phyloP scores from a whole-genome alignment of 2,797 vertebrate species.

The Aldrovandia affinis region DNA sequence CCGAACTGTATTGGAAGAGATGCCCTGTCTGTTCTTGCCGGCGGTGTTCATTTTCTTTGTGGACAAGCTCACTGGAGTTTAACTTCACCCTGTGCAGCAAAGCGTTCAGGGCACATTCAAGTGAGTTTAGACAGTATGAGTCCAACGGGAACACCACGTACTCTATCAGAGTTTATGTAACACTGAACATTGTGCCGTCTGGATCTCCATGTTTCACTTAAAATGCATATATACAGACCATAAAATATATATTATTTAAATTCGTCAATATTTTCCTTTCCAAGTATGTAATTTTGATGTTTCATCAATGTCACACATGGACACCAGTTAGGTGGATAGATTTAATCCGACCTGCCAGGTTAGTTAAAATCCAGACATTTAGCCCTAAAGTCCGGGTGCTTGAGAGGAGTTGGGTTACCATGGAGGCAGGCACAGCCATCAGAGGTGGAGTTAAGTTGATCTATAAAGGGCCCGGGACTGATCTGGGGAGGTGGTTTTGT shows the following conservation, averaged over 20 bases:
- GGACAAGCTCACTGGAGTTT: conserved; percentile 29
- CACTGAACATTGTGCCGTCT: background rate
- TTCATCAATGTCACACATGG: background rate
- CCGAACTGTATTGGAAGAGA: conserved; percentile 66
- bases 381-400: background rate
- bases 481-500: background rate
- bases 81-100: background rate
- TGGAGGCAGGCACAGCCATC: background rate
- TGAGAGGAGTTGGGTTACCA: background rate
- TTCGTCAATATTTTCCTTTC: background rate
- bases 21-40: conserved; percentile 58
- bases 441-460: background rate
- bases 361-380: background rate
- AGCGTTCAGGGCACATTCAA: background rate
- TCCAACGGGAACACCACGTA: background rate
- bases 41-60: conserved; percentile 25
- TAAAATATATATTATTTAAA: background rate
- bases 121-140: background rate
- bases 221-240: background rate
- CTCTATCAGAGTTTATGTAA: background rate
- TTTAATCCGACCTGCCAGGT: background rate
- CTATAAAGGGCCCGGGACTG: background rate
- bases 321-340: background rate
- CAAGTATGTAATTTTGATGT: background rate
- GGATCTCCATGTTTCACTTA: background rate